phyloP scores from a whole-genome alignment of 2,113 vertebrate species.

The Oncorhynchus nerka region DNA sequence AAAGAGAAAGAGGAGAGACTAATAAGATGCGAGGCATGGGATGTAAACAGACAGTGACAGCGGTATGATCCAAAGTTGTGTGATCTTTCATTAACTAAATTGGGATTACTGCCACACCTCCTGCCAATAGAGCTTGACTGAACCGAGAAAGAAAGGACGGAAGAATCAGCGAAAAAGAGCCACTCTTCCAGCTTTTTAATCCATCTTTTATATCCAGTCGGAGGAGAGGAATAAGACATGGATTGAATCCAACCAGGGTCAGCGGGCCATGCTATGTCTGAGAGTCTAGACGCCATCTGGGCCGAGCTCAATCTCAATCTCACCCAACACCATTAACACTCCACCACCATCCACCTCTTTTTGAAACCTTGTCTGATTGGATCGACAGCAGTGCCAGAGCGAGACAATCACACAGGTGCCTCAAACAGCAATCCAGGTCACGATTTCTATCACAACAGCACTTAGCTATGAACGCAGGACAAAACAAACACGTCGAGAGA shows the following conservation, averaged over 20 bases:
- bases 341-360: not conserved
- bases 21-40: not conserved
- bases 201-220: constrained; percentile 12
- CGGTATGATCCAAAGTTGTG: no score
- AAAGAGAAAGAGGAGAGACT: not conserved
- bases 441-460: not conserved
- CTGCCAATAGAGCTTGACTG: not conserved
- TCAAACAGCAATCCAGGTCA: no score
- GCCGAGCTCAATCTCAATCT: not conserved
- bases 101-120: not conserved
- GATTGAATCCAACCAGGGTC: constrained; percentile 15
- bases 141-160: not conserved
- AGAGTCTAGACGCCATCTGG: no score
- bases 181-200: constrained; percentile 6
- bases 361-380: not conserved
- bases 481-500: not conserved
- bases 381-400: not conserved
- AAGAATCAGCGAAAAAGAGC: not conserved
- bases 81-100: not conserved
- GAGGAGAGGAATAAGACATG: constrained; percentile 14
- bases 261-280: constrained; percentile 1
- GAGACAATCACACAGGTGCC: no score
- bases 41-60: no score
- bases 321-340: not conserved
- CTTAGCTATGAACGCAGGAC: not conserved